These are phyloP conservation scores for Dicyrtomina minuta DNA, from an alignment of 2,888 invertebrate species.

Conservation along the genomic window DNA sequence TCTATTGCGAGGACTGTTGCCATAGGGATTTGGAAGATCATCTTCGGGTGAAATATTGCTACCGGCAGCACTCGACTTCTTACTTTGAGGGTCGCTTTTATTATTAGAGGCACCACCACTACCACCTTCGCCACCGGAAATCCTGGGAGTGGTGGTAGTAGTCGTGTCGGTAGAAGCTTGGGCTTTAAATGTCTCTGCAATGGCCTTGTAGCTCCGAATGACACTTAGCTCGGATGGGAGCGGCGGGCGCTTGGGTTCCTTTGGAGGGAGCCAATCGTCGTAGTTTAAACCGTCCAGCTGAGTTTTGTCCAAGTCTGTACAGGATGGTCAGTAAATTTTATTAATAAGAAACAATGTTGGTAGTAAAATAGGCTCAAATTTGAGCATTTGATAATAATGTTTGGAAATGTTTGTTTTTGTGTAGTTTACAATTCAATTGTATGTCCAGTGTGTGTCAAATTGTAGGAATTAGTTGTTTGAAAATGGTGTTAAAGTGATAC, in stretches of 20 bases:
- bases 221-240: neutral
- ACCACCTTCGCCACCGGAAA: neutral
- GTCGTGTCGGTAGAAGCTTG: neutral
- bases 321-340: neutral
- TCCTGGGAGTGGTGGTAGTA: neutral
- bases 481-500: too few relatives aligned
- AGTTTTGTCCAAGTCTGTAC: slow-evolving; percentile 7
- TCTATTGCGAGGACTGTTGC: neutral
- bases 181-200: neutral
- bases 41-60: too few relatives aligned
- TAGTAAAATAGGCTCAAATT: neutral
- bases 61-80: neutral
- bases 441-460: too few relatives aligned
- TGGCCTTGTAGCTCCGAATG: neutral
- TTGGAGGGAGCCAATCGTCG: neutral
- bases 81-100: too few relatives aligned
- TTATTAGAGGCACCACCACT: too few relatives aligned
- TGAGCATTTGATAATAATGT: neutral
- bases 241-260: neutral
- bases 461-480: too few relatives aligned
- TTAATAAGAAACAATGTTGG: too few relatives aligned
- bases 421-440: too few relatives aligned
- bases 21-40: too few relatives aligned
- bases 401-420: too few relatives aligned
- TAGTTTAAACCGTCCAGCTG: slow-evolving; percentile 6